A percentile compares a stretch with the other conserved stretches of the same genome.
Conservation (phyloP, 2,113 vertebrate genomes). For the Chamaea fasciata region DNA sequence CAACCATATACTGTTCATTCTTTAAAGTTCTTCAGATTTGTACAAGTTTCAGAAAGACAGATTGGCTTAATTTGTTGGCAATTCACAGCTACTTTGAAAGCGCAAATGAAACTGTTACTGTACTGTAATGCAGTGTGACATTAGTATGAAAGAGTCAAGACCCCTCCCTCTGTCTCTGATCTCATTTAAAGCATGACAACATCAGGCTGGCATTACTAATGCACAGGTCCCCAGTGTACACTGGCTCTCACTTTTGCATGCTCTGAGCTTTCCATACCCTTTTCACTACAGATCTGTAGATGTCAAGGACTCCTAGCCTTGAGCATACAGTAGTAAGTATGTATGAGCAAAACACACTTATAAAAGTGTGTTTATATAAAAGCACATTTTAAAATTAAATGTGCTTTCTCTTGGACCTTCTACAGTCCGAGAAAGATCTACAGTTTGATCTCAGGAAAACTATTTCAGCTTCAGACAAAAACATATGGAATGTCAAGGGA, state of each 20-base stretch:
- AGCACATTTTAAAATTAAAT: background rate
- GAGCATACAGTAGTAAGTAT: background rate
- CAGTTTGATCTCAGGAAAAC: background rate
- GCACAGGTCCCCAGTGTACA: background rate
- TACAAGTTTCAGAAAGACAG: background rate
- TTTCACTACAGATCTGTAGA: background rate
- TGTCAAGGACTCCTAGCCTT: background rate
- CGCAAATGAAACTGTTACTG: background rate
- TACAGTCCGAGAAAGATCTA: background rate
- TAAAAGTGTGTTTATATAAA: no score
- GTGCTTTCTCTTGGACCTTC: background rate
- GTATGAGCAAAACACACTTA: background rate
- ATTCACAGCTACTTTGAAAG: background rate
- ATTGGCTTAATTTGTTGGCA: background rate
- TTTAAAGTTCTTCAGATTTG: background rate
- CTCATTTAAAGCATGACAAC: background rate
- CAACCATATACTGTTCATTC: background rate
- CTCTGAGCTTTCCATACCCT: background rate
- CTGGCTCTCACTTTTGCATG: background rate
- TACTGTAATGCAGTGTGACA: background rate
- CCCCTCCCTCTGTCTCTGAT: background rate
- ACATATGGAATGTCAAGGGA: constrained; percentile 28
- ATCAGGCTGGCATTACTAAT: background rate
- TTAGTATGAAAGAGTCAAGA: background rate
- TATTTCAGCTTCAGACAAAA: constrained; percentile 10